Conservation (phyloP, 2,797 vertebrate genomes). For the Sparus aurata region DNA sequence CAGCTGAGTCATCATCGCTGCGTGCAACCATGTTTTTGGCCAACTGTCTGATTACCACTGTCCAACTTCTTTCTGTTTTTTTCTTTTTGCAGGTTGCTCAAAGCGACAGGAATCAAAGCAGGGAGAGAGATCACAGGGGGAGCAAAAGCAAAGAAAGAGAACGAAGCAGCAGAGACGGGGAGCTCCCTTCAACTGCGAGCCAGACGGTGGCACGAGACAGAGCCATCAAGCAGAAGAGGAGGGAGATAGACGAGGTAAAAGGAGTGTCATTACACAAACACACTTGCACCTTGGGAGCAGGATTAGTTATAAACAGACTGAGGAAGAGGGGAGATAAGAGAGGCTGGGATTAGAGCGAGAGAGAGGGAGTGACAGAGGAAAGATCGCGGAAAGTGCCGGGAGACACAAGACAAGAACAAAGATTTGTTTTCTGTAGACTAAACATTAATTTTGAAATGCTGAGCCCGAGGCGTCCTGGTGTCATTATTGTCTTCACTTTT, state of each 20-base stretch:
- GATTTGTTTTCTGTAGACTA: slow-evolving; percentile 52
- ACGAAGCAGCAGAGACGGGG: slow-evolving; percentile 52
- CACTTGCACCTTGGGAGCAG: slow-evolving; percentile 33
- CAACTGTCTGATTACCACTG: slow-evolving; percentile 46
- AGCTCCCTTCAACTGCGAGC: slow-evolving; percentile 66
- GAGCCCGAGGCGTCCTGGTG: slow-evolving; percentile 45
- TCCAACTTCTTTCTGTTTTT: slow-evolving; percentile 27
- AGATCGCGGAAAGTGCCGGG: slow-evolving; percentile 40
- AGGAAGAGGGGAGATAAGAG: slow-evolving; percentile 50
- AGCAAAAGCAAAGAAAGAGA: slow-evolving; percentile 63
- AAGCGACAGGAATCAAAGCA: slow-evolving; percentile 61
- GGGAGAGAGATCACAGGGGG: slow-evolving; percentile 64
- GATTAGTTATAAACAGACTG: slow-evolving; percentile 40
- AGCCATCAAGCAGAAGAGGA: slow-evolving; percentile 84
- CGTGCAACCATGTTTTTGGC: slow-evolving; percentile 36
- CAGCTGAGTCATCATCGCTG: slow-evolving; percentile 56
- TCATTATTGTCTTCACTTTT: slow-evolving; percentile 49
- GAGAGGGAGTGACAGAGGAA: slow-evolving; percentile 31
- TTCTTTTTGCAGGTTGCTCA: slow-evolving; percentile 60
- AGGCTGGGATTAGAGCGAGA: slow-evolving; percentile 46
- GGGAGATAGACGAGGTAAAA: slow-evolving; percentile 83
- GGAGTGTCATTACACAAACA: slow-evolving; percentile 44
- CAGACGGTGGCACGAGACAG: slow-evolving; percentile 73
- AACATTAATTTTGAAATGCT: slow-evolving; percentile 64
- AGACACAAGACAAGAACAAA: slow-evolving; percentile 54